Percentiles rank a stretch among this genome's conserved stretches.
Evolutionary conservation across 2,797 vertebrate genomes (phyloP).

Genomic region (Pipistrellus nathusii): DNA sequence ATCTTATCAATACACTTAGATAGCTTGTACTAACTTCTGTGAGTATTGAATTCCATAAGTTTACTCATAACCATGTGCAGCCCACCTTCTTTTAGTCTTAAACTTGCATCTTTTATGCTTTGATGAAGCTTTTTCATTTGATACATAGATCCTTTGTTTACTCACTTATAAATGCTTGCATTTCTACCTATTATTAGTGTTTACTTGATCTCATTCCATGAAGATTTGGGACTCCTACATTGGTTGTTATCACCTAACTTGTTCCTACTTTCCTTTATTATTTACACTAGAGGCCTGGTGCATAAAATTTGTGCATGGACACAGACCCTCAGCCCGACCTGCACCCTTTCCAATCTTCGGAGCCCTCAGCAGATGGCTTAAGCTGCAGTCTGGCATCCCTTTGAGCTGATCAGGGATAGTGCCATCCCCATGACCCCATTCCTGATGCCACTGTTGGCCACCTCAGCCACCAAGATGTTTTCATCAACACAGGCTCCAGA

Average conservation of each 20-base stretch:
- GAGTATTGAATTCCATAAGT: fast-evolving
- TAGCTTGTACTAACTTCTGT: not conserved
- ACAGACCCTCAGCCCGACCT: too few relatives aligned
- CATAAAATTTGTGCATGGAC: too few relatives aligned
- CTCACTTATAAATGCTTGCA: not conserved
- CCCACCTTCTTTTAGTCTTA: not conserved
- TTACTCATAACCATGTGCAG: fast-evolving
- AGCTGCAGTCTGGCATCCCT: too few relatives aligned
- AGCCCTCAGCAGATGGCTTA: too few relatives aligned
- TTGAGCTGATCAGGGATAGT: too few relatives aligned
- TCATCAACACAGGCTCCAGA: too few relatives aligned
- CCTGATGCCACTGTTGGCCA: too few relatives aligned
- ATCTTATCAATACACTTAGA: too few relatives aligned
- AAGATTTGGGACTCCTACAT: not conserved
- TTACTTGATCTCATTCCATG: not conserved
- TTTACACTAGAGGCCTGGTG: not conserved
- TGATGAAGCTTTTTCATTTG: not conserved
- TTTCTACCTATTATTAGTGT: not conserved
- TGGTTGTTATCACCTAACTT: not conserved
- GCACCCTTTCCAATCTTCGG: too few relatives aligned
- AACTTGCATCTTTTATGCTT: not conserved
- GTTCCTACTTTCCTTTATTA: not conserved
- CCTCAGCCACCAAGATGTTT: too few relatives aligned
- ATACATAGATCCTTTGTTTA: not conserved
- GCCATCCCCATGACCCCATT: too few relatives aligned